Conservation (phyloP, 2,888 invertebrate genomes). For the Cheilosia urbana region DNA sequence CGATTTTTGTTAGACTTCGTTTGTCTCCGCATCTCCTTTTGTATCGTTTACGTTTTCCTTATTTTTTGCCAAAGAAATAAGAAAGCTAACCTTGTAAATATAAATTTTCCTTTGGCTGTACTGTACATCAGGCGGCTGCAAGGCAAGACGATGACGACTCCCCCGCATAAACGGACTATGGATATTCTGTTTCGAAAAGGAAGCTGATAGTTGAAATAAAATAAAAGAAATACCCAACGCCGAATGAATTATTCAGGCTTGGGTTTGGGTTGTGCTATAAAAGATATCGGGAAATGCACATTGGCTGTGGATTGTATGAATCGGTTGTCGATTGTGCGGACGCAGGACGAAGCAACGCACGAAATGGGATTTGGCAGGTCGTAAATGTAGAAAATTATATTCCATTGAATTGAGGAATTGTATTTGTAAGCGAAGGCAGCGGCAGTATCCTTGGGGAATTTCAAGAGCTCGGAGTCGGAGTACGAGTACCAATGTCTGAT, state of each 20-base stretch:
- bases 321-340: background rate
- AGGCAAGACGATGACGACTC: slow-evolving; percentile 13
- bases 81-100: slow-evolving; percentile 64
- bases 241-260: slow-evolving; percentile 67
- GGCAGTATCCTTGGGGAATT: slow-evolving; percentile 32
- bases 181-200: background rate
- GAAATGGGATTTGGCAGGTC: slow-evolving; percentile 60
- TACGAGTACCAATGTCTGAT: background rate
- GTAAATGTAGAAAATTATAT: slow-evolving; percentile 57
- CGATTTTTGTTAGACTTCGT: slow-evolving; percentile 22
- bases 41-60: slow-evolving; percentile 28
- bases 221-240: slow-evolving; percentile 21
- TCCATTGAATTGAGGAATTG: slow-evolving; percentile 52
- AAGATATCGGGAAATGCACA: slow-evolving; percentile 65
- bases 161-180: background rate
- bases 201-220: background rate
- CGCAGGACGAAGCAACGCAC: slow-evolving; percentile 4
- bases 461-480: background rate
- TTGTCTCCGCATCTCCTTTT: background rate
- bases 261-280: slow-evolving; percentile 53
- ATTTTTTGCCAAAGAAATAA: slow-evolving; percentile 11
- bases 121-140: slow-evolving; percentile 8
- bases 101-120: slow-evolving; percentile 40
- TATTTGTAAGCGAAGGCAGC: slow-evolving; percentile 26
- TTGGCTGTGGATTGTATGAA: slow-evolving; percentile 10